Evolutionary conservation across 2,888 invertebrate species (phyloP).

Genomic region (Drosophila setosimentum): DNA sequence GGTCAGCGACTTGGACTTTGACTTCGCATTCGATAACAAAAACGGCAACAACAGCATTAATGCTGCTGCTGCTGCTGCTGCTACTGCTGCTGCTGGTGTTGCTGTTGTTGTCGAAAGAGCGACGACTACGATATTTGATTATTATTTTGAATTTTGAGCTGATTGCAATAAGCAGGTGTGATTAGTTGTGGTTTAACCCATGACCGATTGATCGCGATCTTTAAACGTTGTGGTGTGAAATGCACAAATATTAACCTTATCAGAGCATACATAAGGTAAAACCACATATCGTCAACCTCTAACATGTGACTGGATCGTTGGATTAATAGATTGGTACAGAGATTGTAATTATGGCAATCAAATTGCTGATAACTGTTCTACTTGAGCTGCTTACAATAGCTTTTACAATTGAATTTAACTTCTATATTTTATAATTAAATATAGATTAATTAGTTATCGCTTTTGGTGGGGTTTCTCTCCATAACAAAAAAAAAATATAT

Average conservation of each 20-base stretch:
- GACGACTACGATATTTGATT: neutral
- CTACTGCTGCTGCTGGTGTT: neutral
- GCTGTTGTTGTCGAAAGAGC: neutral
- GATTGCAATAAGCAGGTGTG: neutral
- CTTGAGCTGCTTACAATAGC: too few species aligned
- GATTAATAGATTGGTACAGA: slow-evolving; percentile 4
- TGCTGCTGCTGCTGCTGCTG: neutral
- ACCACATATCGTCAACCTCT: too few species aligned
- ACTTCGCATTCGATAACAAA: slow-evolving; percentile 43
- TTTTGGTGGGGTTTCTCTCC: neutral
- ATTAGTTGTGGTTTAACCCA: slow-evolving; percentile 7
- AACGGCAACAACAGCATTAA: slow-evolving; percentile 9
- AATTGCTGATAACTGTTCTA: neutral
- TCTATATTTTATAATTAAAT: neutral
- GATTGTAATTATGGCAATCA: slow-evolving; percentile 3
- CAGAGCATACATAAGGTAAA: neutral
- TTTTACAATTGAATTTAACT: neutral
- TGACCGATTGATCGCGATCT: neutral
- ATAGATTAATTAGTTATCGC: neutral
- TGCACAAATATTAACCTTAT: neutral
- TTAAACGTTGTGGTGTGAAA: neutral
- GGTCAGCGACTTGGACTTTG: slow-evolving; percentile 62
- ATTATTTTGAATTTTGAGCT: neutral
- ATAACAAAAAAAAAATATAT: too few species aligned
- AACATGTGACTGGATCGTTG: slow-evolving; percentile 3